A percentile compares a stretch with the other conserved stretches of the same genome.
Evolutionary conservation across 2,888 invertebrate species (phyloP).

Genomic region (Ptilodon capucinus): DNA sequence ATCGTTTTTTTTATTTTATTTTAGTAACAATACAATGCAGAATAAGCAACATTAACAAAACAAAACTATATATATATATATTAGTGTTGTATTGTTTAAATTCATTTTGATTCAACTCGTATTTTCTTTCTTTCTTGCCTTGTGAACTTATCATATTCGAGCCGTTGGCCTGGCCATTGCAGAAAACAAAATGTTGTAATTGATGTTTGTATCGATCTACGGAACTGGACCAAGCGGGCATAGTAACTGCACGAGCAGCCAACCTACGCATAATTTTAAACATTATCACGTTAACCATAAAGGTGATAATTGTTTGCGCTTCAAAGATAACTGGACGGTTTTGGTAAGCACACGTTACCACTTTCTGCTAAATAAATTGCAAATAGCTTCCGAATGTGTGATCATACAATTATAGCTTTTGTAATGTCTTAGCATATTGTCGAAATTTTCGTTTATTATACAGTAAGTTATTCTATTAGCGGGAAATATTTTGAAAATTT

Average conservation of each 20-base stretch:
- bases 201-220: slow-evolving; percentile 37
- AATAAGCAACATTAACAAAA: no score
- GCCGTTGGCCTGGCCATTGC: slow-evolving; percentile 16
- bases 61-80: no score
- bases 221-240: slow-evolving; percentile 38
- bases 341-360: slow-evolving; percentile 22
- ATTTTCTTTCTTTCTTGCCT: not conserved
- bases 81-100: no score
- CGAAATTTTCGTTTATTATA: not conserved
- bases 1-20: not conserved
- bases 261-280: slow-evolving; percentile 6
- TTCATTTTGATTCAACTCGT: not conserved
- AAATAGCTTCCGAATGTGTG: slow-evolving; percentile 23
- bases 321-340: slow-evolving; percentile 11
- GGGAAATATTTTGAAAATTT: no score
- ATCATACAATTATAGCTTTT: slow-evolving; percentile 14
- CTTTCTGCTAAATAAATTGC: slow-evolving; percentile 17
- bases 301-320: slow-evolving; percentile 4
- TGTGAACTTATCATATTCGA: slow-evolving; percentile 9
- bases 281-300: slow-evolving; percentile 1
- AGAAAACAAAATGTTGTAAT: slow-evolving; percentile 43
- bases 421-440: no score
- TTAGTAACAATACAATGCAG: not conserved
- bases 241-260: slow-evolving; percentile 14
- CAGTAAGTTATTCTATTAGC: not conserved